A percentile compares a stretch with the other conserved stretches of the same genome.
Conservation (phyloP, 2,888 invertebrate genomes). For the Pterobdella sp. region DNA sequence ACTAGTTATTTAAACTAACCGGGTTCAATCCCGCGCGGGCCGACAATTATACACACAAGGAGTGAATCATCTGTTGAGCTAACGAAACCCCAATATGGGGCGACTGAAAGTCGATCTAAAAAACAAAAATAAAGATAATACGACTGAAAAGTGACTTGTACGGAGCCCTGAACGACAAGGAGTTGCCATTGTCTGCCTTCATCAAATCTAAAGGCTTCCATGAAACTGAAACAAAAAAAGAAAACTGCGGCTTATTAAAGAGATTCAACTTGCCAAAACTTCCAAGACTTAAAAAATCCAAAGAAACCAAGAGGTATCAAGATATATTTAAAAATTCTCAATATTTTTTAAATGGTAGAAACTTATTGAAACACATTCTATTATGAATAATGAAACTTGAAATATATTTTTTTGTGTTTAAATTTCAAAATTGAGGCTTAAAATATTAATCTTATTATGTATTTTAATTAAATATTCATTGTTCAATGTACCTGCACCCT, state of each 20-base stretch:
- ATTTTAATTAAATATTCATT: too few species aligned
- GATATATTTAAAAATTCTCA: too few species aligned
- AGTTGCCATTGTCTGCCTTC: not conserved
- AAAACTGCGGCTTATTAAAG: not conserved
- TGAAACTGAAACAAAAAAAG: not conserved
- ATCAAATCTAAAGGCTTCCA: not conserved
- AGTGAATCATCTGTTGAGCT: too few species aligned
- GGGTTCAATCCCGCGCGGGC: too few species aligned
- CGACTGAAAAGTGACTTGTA: slow-evolving; percentile 6
- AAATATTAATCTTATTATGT: not conserved
- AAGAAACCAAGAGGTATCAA: not conserved
- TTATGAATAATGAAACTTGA: too few species aligned
- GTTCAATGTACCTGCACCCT: too few species aligned
- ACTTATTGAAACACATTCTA: too few species aligned
- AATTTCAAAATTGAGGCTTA: too few species aligned
- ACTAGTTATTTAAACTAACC: too few species aligned
- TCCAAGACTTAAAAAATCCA: not conserved
- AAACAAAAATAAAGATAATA: not conserved
- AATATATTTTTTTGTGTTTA: too few species aligned
- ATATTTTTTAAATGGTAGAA: too few species aligned
- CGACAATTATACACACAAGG: too few species aligned
- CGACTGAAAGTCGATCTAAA: not conserved
- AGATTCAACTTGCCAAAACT: not conserved
- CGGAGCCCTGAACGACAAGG: not conserved
- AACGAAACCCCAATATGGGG: not conserved